A percentile compares a stretch with the other conserved stretches of the same genome.
phyloP scores from a whole-genome alignment of 2,888 invertebrate genomes.

The Molanna angustata region DNA sequence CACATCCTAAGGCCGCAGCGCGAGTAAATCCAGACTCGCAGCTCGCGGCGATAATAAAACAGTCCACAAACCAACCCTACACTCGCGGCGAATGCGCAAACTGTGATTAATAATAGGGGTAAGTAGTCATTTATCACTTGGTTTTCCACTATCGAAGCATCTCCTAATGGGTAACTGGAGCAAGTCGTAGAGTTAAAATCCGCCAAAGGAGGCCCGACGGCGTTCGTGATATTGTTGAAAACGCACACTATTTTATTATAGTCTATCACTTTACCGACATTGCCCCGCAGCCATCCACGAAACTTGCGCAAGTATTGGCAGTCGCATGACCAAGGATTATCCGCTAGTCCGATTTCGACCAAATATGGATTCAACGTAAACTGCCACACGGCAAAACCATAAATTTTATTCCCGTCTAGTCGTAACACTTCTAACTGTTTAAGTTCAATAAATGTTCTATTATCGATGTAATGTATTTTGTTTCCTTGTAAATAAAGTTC shows the following conservation, averaged over 20 bases:
- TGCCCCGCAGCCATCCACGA: slow-evolving; percentile 75
- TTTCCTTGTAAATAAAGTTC: slow-evolving; percentile 88
- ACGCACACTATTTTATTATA: slow-evolving; percentile 73
- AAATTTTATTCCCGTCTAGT: slow-evolving; percentile 79
- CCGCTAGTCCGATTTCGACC: slow-evolving; percentile 78
- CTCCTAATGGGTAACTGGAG: slow-evolving; percentile 68
- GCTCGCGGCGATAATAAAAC: slow-evolving; percentile 77
- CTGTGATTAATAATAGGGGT: slow-evolving; percentile 73
- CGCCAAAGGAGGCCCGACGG: slow-evolving; percentile 65
- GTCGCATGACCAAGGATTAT: slow-evolving; percentile 90
- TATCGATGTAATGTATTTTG: slow-evolving; percentile 76
- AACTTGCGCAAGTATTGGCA: slow-evolving; percentile 80
- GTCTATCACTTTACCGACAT: slow-evolving; percentile 78
- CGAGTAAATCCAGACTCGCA: slow-evolving; percentile 83
- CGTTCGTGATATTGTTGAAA: slow-evolving; percentile 69
- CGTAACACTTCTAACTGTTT: slow-evolving; percentile 81
- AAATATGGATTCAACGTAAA: slow-evolving; percentile 80
- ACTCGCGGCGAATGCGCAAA: slow-evolving; percentile 74
- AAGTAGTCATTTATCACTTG: slow-evolving; percentile 80
- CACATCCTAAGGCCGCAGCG: slow-evolving; percentile 84
- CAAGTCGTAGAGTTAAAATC: slow-evolving; percentile 80
- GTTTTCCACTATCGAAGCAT: slow-evolving; percentile 68
- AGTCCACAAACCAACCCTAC: slow-evolving; percentile 73
- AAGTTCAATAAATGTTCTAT: slow-evolving; percentile 78
- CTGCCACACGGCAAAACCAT: slow-evolving; percentile 83